Evolutionary conservation across 2,888 invertebrate species (phyloP).

Genomic region (Boloria euphrosyne): DNA sequence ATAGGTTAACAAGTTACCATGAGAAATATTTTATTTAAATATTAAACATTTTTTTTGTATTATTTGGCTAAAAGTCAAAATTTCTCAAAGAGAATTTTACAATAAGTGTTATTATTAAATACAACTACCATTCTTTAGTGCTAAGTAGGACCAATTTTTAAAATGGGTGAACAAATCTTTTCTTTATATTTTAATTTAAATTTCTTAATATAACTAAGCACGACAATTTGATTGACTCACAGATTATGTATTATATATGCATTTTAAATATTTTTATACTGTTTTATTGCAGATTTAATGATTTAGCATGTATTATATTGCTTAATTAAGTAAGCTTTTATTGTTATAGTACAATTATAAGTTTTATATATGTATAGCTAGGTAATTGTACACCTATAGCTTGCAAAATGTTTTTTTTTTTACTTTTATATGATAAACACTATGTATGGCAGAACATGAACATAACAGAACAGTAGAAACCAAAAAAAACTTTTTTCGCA

Average conservation of each 20-base stretch:
- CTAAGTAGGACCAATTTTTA: conserved; percentile 16
- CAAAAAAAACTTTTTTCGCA: too few relatives aligned
- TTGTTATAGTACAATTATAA: too few relatives aligned
- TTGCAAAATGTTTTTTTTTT: too few relatives aligned
- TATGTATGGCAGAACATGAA: too few relatives aligned
- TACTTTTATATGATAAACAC: too few relatives aligned
- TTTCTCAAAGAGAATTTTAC: conserved; percentile 22
- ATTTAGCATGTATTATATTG: background rate
- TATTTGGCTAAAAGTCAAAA: conserved; percentile 25
- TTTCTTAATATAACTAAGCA: background rate
- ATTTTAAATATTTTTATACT: conserved; percentile 16
- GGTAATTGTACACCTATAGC: too few relatives aligned
- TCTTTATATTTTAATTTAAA: background rate
- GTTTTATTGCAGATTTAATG: conserved; percentile 3
- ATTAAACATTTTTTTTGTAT: background rate
- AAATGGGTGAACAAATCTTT: background rate
- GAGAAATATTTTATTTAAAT: conserved; percentile 6
- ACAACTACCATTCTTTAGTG: background rate
- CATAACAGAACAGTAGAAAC: too few relatives aligned
- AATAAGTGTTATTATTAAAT: conserved; percentile 11
- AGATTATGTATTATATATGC: conserved; percentile 4
- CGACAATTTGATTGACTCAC: conserved; percentile 2
- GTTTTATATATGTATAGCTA: too few relatives aligned
- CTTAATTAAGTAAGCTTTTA: too few relatives aligned
- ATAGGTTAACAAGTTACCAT: conserved; percentile 7